Evolutionary conservation across 2,888 invertebrate species (phyloP).

Genomic region (Sinohyriopsis cumingii): DNA sequence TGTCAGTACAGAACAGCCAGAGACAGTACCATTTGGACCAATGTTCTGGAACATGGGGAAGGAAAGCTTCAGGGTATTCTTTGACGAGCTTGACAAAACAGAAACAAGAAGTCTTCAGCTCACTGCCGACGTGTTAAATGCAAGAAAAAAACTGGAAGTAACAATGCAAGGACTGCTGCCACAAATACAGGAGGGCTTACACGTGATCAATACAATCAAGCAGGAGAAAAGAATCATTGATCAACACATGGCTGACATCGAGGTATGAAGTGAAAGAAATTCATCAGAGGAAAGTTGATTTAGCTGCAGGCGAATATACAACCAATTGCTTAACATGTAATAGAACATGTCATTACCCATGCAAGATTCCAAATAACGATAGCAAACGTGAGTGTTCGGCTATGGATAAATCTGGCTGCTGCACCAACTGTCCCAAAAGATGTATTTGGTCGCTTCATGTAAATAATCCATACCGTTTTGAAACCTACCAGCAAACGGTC

Average conservation of each 20-base stretch:
- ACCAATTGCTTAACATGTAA: slow-evolving; percentile 3
- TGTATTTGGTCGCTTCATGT: slow-evolving; percentile 28
- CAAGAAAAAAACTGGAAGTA: slow-evolving; percentile 1
- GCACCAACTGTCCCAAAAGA: slow-evolving; percentile 15
- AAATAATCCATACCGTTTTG: slow-evolving; percentile 26
- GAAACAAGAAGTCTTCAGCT: slow-evolving; percentile 1
- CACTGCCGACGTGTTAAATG: slow-evolving; percentile 2
- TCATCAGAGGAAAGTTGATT: background rate
- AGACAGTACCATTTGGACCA: too few species aligned
- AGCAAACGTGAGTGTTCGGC: slow-evolving; percentile 23
- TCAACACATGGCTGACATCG: slow-evolving; percentile 1
- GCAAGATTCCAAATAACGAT: slow-evolving; percentile 16
- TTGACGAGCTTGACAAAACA: too few species aligned
- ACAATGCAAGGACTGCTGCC: slow-evolving; percentile 3
- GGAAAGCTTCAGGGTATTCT: too few species aligned
- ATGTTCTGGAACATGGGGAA: too few species aligned
- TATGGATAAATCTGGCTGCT: slow-evolving; percentile 21
- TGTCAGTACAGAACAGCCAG: too few species aligned
- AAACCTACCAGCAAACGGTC: slow-evolving; percentile 7
- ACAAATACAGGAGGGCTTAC: slow-evolving; percentile 1
- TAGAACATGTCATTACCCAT: background rate
- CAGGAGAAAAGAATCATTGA: background rate
- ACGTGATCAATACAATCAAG: slow-evolving; percentile 5
- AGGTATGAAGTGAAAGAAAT: background rate
- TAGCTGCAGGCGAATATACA: background rate